phyloP scores from a whole-genome alignment of 2,113 vertebrate species.

The Dipodomys ordii region DNA sequence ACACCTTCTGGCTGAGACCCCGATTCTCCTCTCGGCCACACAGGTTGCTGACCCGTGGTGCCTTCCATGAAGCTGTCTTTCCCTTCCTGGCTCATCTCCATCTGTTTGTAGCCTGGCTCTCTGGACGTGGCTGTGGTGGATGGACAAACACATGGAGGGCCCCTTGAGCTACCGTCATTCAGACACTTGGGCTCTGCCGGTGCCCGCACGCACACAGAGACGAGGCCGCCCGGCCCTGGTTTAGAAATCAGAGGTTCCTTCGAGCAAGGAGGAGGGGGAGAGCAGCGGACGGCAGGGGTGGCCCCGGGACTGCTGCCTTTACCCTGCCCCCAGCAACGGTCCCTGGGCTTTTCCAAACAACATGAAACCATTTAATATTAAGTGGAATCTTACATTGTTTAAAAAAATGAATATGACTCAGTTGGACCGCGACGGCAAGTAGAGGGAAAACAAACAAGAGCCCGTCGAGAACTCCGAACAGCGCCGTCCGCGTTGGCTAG shows the following conservation, averaged over 20 bases:
- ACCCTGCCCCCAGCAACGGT: not conserved
- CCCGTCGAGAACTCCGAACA: slow-evolving; percentile 3
- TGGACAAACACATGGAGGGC: not conserved
- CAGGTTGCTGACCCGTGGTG: rapidly evolving
- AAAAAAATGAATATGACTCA: slow-evolving; percentile 23
- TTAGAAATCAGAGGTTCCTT: not conserved
- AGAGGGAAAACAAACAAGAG: not conserved
- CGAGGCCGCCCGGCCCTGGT: not conserved
- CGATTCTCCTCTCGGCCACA: not conserved
- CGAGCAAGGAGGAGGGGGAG: not conserved
- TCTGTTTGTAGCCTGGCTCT: rapidly evolving
- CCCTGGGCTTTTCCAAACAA: not conserved
- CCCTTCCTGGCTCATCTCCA: not conserved
- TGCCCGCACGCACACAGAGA: not conserved
- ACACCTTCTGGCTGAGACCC: too few relatives aligned
- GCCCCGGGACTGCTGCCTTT: rapidly evolving
- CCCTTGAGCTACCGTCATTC: not conserved
- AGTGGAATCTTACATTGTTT: slow-evolving; percentile 42
- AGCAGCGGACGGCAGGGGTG: rapidly evolving
- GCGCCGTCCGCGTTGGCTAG: slow-evolving; percentile 6
- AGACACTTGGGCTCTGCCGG: not conserved
- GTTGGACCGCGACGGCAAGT: slow-evolving; percentile 19
- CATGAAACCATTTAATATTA: not conserved
- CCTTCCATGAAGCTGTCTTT: rapidly evolving
- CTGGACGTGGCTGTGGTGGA: not conserved